Base-by-base conservation (phyloP, 2,797 vertebrate genomes). In the Moxostoma hubbsi region DNA sequence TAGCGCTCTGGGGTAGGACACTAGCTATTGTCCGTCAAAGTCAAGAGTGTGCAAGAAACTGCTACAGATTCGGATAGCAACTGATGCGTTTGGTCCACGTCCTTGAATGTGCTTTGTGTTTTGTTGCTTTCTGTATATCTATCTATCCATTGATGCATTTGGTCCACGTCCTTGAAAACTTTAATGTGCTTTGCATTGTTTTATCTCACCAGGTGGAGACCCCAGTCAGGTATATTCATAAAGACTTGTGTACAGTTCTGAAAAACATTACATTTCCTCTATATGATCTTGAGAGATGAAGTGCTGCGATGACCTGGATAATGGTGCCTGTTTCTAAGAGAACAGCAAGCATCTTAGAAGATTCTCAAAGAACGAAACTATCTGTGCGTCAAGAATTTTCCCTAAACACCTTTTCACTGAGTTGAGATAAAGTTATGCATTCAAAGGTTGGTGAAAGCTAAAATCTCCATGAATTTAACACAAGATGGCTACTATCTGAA, bases 271-370 rank as follows among this genome's bases (percentile, higher is more conserved):
- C 43, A 5, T 36, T 36, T 36, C 36, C 36, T 7, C n/a, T 12
- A 16, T 64, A 58, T 46, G 53, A 53, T 45, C 11, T 50, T 12
- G 13, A 50, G 47, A 67, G 64, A 76, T 47, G 47, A 61, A 59
- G 49, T 58, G 46, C 24, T 43, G 9, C 9, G 11, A 9, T 69
- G 50, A 78, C 59, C 67, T 53, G n/a, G 36, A 9, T 5, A 13
- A 62, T 63, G 36, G 4, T 54, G 58, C 16, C 76, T 7, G 67
- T 78, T 78, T 71, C 76, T 63, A 78, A 63, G 76, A 67, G 16
- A 78, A 64, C 57, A 2, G 9, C 6, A 1, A 61, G 9, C 49
- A 24, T 61, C 47, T 64, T 64, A 10, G 61, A 49, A 9, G 6
- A 46, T 4, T 73, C 47, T 73, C 58, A 73, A 62, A 51, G 36